Percentiles rank a stretch among this genome's conserved stretches.
Evolutionary conservation across 1,140 invertebrate species (phyloP).

Genomic region (Drosophila equinoxialis): DNA sequence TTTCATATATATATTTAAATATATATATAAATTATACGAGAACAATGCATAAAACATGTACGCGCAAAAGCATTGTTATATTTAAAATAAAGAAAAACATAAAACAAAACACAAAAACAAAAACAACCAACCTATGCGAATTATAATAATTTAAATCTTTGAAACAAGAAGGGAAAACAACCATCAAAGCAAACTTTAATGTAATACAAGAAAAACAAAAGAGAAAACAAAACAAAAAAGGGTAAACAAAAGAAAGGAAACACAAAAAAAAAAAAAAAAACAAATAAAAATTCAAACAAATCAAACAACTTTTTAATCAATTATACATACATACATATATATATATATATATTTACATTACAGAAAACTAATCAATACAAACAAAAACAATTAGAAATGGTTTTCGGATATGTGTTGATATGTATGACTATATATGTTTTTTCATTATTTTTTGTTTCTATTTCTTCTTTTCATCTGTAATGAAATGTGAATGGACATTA

Average conservation of each 20-base stretch:
- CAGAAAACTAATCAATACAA: constrained; percentile 11
- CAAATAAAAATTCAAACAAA: constrained; percentile 41
- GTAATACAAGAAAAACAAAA: constrained; percentile 30
- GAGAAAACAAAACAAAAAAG: constrained; percentile 19
- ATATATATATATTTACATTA: constrained; percentile 22
- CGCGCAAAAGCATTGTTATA: constrained; percentile 64
- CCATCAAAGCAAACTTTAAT: constrained; percentile 33
- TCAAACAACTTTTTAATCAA: constrained; percentile 58
- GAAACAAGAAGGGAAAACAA: constrained; percentile 33
- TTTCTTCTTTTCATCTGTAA: too few relatives aligned
- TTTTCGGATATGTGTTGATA: too few relatives aligned
- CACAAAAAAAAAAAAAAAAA: constrained; percentile 39
- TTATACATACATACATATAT: constrained; percentile 8
- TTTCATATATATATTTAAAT: constrained; percentile 28
- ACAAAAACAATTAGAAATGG: not conserved
- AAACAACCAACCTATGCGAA: constrained; percentile 51
- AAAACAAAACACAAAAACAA: constrained; percentile 10
- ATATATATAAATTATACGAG: constrained; percentile 26
- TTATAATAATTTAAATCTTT: constrained; percentile 66
- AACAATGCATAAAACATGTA: constrained; percentile 47
- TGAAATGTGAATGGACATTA: not conserved
- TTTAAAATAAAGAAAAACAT: constrained; percentile 46
- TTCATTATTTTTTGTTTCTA: too few relatives aligned
- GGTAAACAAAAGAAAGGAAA: constrained; percentile 12
- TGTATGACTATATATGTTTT: too few relatives aligned